phyloP scores from a whole-genome alignment of 2,113 vertebrate genomes.

The Percina caprodes region DNA sequence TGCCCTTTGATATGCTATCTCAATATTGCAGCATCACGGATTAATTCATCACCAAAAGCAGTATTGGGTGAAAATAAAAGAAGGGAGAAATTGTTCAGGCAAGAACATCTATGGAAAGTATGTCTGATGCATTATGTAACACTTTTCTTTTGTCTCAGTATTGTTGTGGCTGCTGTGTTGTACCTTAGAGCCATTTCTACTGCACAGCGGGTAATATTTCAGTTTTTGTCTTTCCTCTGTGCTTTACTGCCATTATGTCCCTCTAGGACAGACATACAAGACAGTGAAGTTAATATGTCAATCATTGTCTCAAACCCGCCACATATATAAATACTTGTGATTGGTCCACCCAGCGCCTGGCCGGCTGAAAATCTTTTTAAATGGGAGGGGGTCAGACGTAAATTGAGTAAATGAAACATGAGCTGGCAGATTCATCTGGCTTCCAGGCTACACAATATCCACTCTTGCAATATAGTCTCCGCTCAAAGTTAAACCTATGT shows the following conservation, averaged over 20 bases:
- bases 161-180: constrained; percentile 15
- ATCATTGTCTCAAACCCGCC: too few relatives aligned
- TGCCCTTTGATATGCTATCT: constrained; percentile 41
- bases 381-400: too few relatives aligned
- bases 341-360: too few relatives aligned
- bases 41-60: constrained; percentile 36
- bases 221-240: not conserved
- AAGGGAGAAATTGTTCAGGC: not conserved
- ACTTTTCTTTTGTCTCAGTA: constrained; percentile 16
- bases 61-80: not conserved
- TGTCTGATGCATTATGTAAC: constrained; percentile 8
- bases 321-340: too few relatives aligned
- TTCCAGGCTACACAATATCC: not conserved
- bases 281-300: too few relatives aligned
- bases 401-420: too few relatives aligned
- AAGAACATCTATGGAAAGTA: constrained; percentile 11
- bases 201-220: constrained; percentile 4
- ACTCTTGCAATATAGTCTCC: not conserved
- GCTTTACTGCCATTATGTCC: constrained; percentile 19
- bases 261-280: too few relatives aligned
- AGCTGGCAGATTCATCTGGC: too few relatives aligned
- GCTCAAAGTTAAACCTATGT: not conserved
- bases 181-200: constrained; percentile 18
- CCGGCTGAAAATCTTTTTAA: too few relatives aligned
- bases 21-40: constrained; percentile 24